Conservation (phyloP, 2,888 invertebrate species). For the Apomyelois bistriatella region DNA sequence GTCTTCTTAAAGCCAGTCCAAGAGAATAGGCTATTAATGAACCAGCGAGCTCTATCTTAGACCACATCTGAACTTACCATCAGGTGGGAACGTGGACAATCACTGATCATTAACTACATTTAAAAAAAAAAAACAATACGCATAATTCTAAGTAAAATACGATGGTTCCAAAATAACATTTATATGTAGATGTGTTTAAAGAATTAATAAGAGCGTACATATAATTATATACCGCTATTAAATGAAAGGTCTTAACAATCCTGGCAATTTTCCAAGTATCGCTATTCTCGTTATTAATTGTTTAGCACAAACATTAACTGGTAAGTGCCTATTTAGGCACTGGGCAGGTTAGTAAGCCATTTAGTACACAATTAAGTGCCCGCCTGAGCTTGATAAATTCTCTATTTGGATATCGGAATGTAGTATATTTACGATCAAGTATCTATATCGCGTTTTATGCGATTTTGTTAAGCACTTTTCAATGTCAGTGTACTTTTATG, state of each 20-base stretch:
- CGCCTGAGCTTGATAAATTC: constrained; percentile 10
- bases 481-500: constrained; percentile 6
- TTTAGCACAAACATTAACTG: constrained; percentile 8
- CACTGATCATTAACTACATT: too few species aligned
- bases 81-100: too few species aligned
- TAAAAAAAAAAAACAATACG: too few species aligned
- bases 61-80: too few species aligned
- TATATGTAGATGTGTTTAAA: too few species aligned
- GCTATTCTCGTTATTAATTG: constrained; percentile 10
- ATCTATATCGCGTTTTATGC: background rate
- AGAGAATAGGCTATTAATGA: too few species aligned
- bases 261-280: constrained; percentile 5
- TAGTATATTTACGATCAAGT: constrained; percentile 11
- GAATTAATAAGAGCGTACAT: too few species aligned
- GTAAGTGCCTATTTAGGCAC: constrained; percentile 7
- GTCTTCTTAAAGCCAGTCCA: too few species aligned
- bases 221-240: background rate
- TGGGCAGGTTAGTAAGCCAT: constrained; percentile 10
- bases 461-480: constrained; percentile 4
- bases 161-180: too few species aligned
- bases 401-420: constrained; percentile 6
- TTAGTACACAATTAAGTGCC: constrained; percentile 10
- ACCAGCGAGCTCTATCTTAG: too few species aligned
- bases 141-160: too few species aligned
- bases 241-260: background rate